Evolutionary conservation across 1,140 invertebrate species (phyloP), one percentile per base, ranked within the genome.

Genomic region (Tetramorium simillimum): DNA sequence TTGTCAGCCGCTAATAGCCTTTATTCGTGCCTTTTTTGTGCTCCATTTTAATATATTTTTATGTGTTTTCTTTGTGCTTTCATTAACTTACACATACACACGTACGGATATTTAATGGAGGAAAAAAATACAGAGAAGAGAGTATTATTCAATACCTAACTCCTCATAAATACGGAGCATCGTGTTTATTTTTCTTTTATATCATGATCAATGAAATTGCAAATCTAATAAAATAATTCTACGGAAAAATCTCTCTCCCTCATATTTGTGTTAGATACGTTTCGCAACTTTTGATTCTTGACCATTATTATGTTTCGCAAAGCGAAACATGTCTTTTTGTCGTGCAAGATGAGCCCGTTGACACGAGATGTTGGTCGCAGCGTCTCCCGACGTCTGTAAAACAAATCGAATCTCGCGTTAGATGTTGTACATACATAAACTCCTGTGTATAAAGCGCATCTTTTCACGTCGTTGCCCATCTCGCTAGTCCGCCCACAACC

Each of bases 401-500:
- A 73, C 53, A 70, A 84, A 75, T 14, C 24, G n/a, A 84, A 40
- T 67, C 16, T 81, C 16, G 21, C 21, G 75, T 84, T 75, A 37
- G 28, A 37, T 33, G 33, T 84, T 43, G 18, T 43, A 53, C 40
- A 40, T 51, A 18, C 28, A 82, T 60, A 46, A 84, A 75, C 16
- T n/a, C 40, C 14, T 3, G 53, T 3, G n/a, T 51, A 37, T 56
- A 81, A 81, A 69, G n/a, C 14, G 80, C 67, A 82, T 84, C 80
- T 84, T 75, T 73, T 73, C 53, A 72, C 69, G 46, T 84, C 69
- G 69, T 46, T 70, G 67, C 40, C 58, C 58, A 58, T 84, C 80
- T 46, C 80, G 40, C 80, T 60, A 46, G n/a, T 75, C 53, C 58
- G 82, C 73, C 82, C 37, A 85, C 82, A 78, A 85, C 37, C 82